Base-by-base conservation (phyloP, 2,888 invertebrate species). In the Apodemia hepburni region DNA sequence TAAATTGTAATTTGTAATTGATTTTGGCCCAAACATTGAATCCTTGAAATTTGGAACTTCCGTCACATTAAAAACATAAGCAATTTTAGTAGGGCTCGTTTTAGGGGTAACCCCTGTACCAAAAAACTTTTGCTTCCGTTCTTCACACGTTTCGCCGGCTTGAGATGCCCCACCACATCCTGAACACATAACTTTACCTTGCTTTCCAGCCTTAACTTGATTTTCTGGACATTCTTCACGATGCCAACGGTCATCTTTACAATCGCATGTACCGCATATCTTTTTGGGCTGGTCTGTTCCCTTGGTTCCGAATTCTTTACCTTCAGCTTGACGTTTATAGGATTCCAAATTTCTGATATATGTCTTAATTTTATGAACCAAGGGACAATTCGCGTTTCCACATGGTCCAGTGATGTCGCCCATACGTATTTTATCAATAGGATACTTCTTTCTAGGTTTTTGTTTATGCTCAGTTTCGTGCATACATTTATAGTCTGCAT, bases 351-450 rank as follows among this genome's bases (percentile, higher is more conserved):
- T 81, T 69, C 91, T 79, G 60, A 91, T 82, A 65, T 90, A 91
- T 11, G 71, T 79, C 71, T 73, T 86, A 1, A 91, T 84, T 76
- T 86, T 91, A 69, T 88, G 88, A 49, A 90, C 89, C 67, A 91
- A 73, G 49, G 80, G 72, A 71, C 91, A 91, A 61, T 85, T 89
- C 33, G 77, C 63, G 71, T 91, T 91, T 59, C 91, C 91, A 73
- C 91, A 91, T 2, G 91, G 90, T 5, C 91, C 91, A 51, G 73
- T 78, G 45, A 91, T 91, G 67, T 91, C 90, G 63, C 91, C 90
- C 89, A 91, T 91, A 69, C 81, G 81, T 60, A 91, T 83, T 68
- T 87, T 87, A 62, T 84, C 77, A 27, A 87, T 81, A 17, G 82
- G 71, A 73, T 87, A 83, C 61, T 71, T 73, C 61, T 71, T 73